Base-by-base conservation (phyloP, 2,113 vertebrate genomes). In the Rhinoptilus africanus region DNA sequence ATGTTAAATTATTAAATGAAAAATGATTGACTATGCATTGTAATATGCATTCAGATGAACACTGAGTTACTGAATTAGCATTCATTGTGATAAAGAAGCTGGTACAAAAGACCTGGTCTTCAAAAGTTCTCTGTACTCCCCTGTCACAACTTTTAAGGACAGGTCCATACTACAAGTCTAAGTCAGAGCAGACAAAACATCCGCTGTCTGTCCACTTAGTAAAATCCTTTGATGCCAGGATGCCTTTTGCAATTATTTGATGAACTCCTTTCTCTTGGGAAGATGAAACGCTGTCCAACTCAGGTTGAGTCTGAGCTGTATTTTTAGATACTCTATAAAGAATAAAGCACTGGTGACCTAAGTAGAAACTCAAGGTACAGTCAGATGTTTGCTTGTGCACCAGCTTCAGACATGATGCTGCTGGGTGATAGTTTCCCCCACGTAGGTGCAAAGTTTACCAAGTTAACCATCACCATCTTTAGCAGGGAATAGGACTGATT, bases 1-100 rank as follows among this genome's bases (percentile, higher is more conserved):
- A 88, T 15, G 24, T 62, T 93, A 79, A 88, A 92, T 91, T 73
- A 89, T 89, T 85, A 85, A 95, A 85, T 87, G 78, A 85, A 84
- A 96, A 91, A 81, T 87, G 16, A 86, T 64, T 71, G 73, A 81
- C 48, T 92, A 21, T 56, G 41, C 50, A 48, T 57, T 85, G 35
- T 73, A 77, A 77, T 51, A 68, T 10, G 51, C 64, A 87, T 95
- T 93, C 66, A 91, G 66, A 76, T 68, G 51, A 92, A 87, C 48
- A 48, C 6, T 43, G n/a, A 56, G 26, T 68, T 91, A 76, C 62
- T 79, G 62, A 72, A 64, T 82, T 82, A 81, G 23, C 2, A 3
- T 78, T 86, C 7, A 3, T 13, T 82, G 27, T 84, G 57, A 72
- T 79, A 81, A 81, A 85, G 39, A 39, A 39, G 23, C 60, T 78